phyloP scores from a whole-genome alignment of 2,113 vertebrate genomes.

The Myotis brandtii region DNA sequence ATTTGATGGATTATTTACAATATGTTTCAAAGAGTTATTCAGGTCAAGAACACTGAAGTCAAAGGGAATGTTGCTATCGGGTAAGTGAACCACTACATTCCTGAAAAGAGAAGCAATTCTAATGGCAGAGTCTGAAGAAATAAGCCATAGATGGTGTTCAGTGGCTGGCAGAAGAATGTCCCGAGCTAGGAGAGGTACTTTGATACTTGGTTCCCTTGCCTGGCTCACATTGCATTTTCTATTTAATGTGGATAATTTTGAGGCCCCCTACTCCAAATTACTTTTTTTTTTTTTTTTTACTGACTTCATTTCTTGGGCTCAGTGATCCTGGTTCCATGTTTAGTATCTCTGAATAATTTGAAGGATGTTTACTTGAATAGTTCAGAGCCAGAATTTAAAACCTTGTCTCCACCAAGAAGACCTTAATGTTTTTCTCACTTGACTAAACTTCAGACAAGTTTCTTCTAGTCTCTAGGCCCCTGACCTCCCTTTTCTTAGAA shows the following conservation, averaged over 20 bases:
- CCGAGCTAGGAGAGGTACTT: background rate
- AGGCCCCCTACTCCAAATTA: background rate
- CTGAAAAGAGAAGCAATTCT: background rate
- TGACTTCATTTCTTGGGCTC: background rate
- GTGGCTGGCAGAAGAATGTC: background rate
- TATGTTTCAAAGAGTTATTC: constrained; percentile 30
- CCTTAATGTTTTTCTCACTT: background rate
- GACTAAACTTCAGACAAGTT: background rate
- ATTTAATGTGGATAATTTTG: background rate
- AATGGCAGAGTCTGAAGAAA: background rate
- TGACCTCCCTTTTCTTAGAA: background rate
- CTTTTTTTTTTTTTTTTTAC: background rate
- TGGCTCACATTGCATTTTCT: background rate
- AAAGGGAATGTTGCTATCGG: background rate
- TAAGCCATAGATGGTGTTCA: background rate
- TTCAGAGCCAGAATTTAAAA: background rate
- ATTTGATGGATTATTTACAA: background rate
- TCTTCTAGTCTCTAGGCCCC: background rate
- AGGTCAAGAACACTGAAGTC: background rate
- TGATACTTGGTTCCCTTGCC: background rate
- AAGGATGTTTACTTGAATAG: background rate
- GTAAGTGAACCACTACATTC: background rate
- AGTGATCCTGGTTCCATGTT: background rate
- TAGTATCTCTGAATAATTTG: background rate
- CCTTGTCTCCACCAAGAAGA: background rate